phyloP scores from a whole-genome alignment of 2,797 vertebrate species.

The Cryptoprocta ferox region DNA sequence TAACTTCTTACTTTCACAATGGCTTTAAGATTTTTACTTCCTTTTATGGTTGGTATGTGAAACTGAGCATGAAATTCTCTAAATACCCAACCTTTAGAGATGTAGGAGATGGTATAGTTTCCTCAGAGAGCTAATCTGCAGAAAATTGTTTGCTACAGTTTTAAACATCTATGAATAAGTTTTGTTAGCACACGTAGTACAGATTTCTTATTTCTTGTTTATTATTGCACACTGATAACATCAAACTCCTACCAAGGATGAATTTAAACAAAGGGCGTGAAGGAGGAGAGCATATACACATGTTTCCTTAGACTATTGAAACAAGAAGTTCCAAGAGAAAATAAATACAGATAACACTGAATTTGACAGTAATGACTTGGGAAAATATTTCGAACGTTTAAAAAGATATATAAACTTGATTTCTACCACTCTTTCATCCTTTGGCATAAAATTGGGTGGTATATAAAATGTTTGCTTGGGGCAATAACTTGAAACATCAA shows the following conservation, averaged over 20 bases:
- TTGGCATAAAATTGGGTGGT: not conserved
- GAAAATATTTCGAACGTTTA: not conserved
- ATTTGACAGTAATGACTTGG: not conserved
- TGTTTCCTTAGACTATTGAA: not conserved
- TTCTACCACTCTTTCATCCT: conserved; percentile 1
- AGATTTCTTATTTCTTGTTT: conserved; percentile 26
- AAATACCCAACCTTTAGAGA: not conserved
- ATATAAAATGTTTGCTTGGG: not conserved
- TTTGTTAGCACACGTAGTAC: not conserved
- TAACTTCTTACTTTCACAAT: conserved; percentile 32
- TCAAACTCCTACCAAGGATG: not conserved
- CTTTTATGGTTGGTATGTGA: not conserved
- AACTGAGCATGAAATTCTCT: not conserved
- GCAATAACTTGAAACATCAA: not conserved
- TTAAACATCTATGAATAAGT: not conserved
- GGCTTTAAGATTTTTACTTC: conserved; percentile 17
- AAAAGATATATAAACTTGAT: not conserved
- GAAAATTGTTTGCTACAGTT: conserved; percentile 18
- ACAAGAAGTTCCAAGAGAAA: not conserved
- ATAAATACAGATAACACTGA: not conserved
- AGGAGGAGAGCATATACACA: not conserved
- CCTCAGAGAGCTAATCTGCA: conserved; percentile 32
- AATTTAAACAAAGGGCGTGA: not conserved
- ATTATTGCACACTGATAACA: not conserved
- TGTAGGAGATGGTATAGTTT: not conserved